Conservation (phyloP, 2,888 invertebrate species). For the Hedychridium roseum region DNA sequence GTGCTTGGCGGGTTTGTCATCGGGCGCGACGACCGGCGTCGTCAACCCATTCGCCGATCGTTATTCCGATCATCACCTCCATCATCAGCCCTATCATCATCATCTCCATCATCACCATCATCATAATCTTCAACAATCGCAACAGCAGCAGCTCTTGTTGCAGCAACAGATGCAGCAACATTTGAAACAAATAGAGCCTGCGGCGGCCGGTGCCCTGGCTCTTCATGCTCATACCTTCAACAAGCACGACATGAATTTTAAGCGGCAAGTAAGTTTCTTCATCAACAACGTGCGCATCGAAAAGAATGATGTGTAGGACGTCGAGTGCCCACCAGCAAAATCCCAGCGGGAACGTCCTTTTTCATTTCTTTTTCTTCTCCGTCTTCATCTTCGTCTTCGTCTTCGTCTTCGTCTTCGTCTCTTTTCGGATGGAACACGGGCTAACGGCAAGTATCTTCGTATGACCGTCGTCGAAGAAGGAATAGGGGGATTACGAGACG, state of each 20-base stretch:
- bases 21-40: slow-evolving; percentile 55
- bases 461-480: no score
- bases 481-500: no score
- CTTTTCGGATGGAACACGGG: neutral
- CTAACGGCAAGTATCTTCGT: no score
- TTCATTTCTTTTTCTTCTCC: neutral
- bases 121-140: slow-evolving; percentile 42
- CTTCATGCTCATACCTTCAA: slow-evolving; percentile 69
- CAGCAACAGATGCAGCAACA: slow-evolving; percentile 52
- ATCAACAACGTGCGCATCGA: slow-evolving; percentile 81
- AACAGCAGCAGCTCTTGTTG: slow-evolving; percentile 41
- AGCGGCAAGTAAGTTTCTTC: slow-evolving; percentile 87
- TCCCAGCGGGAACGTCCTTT: no score
- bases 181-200: slow-evolving; percentile 58
- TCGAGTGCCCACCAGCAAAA: no score
- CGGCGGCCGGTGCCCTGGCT: slow-evolving; percentile 57
- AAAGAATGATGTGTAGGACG: slow-evolving; percentile 75
- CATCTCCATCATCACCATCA: slow-evolving; percentile 61
- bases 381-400: neutral
- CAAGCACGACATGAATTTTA: slow-evolving; percentile 73
- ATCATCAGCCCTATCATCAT: slow-evolving; percentile 45
- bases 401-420: neutral
- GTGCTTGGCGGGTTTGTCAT: slow-evolving; percentile 53
- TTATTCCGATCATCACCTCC: slow-evolving; percentile 40
- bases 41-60: slow-evolving; percentile 58